Percentiles rank a stretch among this genome's conserved stretches.
phyloP scores from a whole-genome alignment of 2,113 vertebrate genomes.

The Mus musculus region GRCm39 chr10:9965501-9966000 shows the following conservation, averaged over 20 bases:
- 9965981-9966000: neutral
- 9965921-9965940: neutral
- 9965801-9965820: neutral
- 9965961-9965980: neutral
- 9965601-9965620: neutral
- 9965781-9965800: neutral
- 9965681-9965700: neutral
- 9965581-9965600: neutral
- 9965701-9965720: neutral
- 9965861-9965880: neutral
- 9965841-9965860: conserved; percentile 46
- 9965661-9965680: neutral
- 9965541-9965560: neutral
- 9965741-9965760: conserved; percentile 7
- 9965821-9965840: conserved; percentile 34
- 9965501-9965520: neutral
- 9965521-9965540: neutral
- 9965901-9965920: neutral
- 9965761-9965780: neutral
- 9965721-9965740: neutral
- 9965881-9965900: neutral
- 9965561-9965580: too few species aligned
- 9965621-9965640: neutral
- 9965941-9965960: neutral
- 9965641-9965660: neutral